Conservation (phyloP, 2,113 vertebrate genomes). For the Hippoglossus stenolepis region DNA sequence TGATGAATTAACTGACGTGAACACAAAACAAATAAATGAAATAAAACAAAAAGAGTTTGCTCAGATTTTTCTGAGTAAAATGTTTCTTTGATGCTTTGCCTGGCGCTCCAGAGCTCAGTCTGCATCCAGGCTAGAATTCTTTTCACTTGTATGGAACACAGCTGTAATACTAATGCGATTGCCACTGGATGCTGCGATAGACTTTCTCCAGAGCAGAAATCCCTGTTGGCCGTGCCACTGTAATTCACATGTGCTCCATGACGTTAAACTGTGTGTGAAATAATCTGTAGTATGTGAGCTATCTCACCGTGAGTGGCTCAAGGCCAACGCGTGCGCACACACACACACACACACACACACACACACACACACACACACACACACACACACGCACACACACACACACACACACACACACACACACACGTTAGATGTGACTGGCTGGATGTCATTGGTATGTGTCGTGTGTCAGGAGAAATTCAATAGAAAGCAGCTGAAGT, state of each 20-base stretch:
- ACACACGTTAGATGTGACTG: not conserved
- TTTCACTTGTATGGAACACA: not conserved
- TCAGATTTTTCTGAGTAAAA: too few species aligned
- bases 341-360: not conserved
- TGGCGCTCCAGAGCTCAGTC: not conserved
- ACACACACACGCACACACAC: too few species aligned
- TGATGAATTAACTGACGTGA: too few species aligned
- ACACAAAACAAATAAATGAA: too few species aligned
- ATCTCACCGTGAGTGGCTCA: not conserved
- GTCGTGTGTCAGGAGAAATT: not conserved
- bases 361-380: not conserved
- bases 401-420: not conserved
- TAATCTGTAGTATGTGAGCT: constrained; percentile 13
- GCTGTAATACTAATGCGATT: not conserved
- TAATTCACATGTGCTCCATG: constrained; percentile 32
- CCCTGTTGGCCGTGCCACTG: constrained; percentile 3
- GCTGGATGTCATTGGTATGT: not conserved
- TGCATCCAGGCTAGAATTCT: not conserved
- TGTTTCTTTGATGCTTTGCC: not conserved
- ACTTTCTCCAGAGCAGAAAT: not conserved
- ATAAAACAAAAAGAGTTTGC: too few species aligned
- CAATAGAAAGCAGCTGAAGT: not conserved
- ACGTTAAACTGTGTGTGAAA: constrained; percentile 42
- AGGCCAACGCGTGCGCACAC: not conserved
- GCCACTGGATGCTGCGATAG: constrained; percentile 16